A percentile compares a stretch with the other conserved stretches of the same genome.
Conservation (phyloP, 2,113 vertebrate genomes). For the Hippolais icterina region DNA sequence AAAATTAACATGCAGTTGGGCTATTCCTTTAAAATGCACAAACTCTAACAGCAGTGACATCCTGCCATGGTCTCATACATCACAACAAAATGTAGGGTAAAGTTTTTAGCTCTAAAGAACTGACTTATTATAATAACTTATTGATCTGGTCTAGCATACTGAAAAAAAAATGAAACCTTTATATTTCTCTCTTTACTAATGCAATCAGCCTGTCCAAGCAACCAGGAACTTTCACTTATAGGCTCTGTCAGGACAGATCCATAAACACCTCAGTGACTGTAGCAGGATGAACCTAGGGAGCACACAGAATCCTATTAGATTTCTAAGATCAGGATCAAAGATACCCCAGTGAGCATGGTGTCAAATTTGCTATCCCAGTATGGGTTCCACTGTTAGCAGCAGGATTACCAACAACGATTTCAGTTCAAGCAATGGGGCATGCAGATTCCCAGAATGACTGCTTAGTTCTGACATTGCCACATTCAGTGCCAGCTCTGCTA, state of each 20-base stretch:
- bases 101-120: neutral
- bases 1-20: neutral
- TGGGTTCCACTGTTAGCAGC: neutral
- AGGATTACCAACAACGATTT: neutral
- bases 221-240: neutral
- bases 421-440: neutral
- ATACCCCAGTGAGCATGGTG: neutral
- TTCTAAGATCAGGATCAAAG: conserved; percentile 1
- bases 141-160: neutral
- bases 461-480: neutral
- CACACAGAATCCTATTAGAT: neutral
- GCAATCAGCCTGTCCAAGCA: neutral
- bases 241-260: neutral
- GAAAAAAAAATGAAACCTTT: neutral
- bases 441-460: neutral
- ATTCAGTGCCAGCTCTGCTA: neutral
- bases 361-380: neutral
- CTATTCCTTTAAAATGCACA: neutral
- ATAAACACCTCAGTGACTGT: neutral
- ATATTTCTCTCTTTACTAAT: neutral
- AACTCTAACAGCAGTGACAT: neutral
- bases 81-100: neutral
- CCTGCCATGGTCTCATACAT: neutral
- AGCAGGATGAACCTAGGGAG: neutral
- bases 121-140: neutral